Evolutionary conservation across 2,113 vertebrate genomes (phyloP), one percentile per base, ranked within the genome.

Genomic region (Climacteris rufus): DNA sequence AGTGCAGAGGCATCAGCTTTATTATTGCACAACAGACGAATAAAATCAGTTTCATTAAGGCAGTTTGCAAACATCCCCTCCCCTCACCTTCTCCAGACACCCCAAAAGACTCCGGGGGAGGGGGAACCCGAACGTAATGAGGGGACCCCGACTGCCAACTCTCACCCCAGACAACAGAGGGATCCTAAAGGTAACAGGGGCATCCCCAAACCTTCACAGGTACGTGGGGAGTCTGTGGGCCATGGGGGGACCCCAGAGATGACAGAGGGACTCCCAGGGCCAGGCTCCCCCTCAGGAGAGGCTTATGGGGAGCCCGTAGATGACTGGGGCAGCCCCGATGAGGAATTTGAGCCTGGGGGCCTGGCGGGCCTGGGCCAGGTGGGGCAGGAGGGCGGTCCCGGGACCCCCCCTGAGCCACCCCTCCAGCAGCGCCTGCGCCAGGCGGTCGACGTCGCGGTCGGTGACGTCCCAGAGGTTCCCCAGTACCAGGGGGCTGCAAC

Each of bases 181-280:
- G 40, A 42, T 14, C 40, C 40, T 42, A 42, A 42, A 42, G 40
- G 14, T 42, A 14, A 42, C 40, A 12, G 21, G 21, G 56, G 56
- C 11, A n/a, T 8, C 27, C 8, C 15, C 3, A 10, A 11, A 3
- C 22, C 3, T 2, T 35, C 11, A 2, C 40, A n/a, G 2, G 30
- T 30, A 31, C 30, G 31, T 54, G 53, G 20, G 53, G 30, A 54
- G 30, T 30, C 53, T 54, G 30, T 33, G 22, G 56, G 30, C 53
- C 18, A 54, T 54, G 30, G 16, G 54, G 21, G 13, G 20, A n/a
- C 13, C 56, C 33, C 33, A 57, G 23, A 57, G 53, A 31, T 18
- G 12, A 11, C 7, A 30, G 53, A 30, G 40, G 11, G 40, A 42
- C 40, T 14, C 40, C 40, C 40, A 42, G 14, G 40, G 40, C 40